phyloP scores from a whole-genome alignment of 2,113 vertebrate genomes.

The Mus musculus region DNA sequence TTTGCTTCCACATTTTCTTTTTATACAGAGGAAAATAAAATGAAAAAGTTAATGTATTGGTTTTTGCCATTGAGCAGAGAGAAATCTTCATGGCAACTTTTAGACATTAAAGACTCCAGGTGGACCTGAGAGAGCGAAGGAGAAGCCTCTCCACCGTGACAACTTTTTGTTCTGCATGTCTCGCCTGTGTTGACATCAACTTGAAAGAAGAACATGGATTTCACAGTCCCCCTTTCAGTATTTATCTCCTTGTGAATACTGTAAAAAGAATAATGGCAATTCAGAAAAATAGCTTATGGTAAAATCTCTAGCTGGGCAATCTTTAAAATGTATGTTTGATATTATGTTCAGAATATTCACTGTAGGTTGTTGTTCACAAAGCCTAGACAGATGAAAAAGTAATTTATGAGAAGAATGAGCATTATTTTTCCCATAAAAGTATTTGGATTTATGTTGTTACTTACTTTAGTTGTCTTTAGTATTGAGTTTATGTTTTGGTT shows the following conservation, averaged over 20 bases:
- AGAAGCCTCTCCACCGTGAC: background rate
- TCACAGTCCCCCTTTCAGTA: background rate
- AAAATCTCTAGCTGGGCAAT: background rate
- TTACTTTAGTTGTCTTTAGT: background rate
- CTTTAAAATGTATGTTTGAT: background rate
- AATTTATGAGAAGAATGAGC: constrained; percentile 5
- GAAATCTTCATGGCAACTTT: constrained; percentile 1
- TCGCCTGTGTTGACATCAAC: background rate
- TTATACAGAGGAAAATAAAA: background rate
- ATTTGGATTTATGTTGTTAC: background rate
- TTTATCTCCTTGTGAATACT: background rate
- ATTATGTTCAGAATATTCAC: background rate
- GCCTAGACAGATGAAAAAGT: background rate
- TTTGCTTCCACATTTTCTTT: constrained; percentile 11
- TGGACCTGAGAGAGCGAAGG: background rate
- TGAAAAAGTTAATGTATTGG: background rate
- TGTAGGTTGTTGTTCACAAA: background rate
- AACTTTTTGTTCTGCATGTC: background rate
- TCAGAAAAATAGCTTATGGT: background rate
- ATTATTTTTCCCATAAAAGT: background rate
- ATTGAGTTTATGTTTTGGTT: constrained; percentile 3
- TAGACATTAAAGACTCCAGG: background rate
- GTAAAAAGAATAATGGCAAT: background rate
- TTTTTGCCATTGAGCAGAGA: constrained; percentile 31
- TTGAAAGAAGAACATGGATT: constrained; percentile 3